Base-by-base conservation (phyloP, 2,888 invertebrate species). In the Keiferia lycopersicella region DNA sequence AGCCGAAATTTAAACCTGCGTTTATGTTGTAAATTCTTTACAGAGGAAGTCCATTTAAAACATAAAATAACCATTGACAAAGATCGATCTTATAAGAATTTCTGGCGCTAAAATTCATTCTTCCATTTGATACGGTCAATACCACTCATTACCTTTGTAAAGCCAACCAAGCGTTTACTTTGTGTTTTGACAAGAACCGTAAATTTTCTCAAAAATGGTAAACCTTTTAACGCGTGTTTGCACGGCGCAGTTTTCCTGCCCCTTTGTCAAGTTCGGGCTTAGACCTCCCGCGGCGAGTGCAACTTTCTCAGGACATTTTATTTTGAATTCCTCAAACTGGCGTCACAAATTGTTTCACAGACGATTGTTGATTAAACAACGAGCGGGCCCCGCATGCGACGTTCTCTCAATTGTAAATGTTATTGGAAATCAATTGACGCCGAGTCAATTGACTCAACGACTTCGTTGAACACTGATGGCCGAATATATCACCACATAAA, bases 391-490 rank as follows among this genome's bases (percentile, higher is more conserved):
- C 91, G 91, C 89, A 91, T 91, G 20, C 45, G 22, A 81, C 82
- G 79, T 83, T 80, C 76, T 77, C 79, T 86, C 86, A 87, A 89
- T 90, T 89, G 88, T 84, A 81, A 84, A 86, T 80, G 81, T 89
- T 89, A 91, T 91, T 89, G 89, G 86, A 87, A 91, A 89, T 87
- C 91, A 89, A 91, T 91, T 90, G 89, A 84, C 84, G 83, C 81
- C 71, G 76, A 72, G 67, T 81, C 76, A 82, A 84, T 85, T 82
- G 79, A 78, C 79, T 82, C 77, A 76, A 84, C 73, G 71, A 81
- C 77, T 76, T 76, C 70, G 73, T 78, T 82, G 80, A 83, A 48
- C 77, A 75, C 69, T 68, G 65, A 64, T 71, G 68, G 67, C 69
- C 67, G 66, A 63, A 65, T 61, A 70, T 58, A 59, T 63, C 63